Base-by-base conservation (phyloP, 2,113 vertebrate species). In the Antechinus flavipes region DNA sequence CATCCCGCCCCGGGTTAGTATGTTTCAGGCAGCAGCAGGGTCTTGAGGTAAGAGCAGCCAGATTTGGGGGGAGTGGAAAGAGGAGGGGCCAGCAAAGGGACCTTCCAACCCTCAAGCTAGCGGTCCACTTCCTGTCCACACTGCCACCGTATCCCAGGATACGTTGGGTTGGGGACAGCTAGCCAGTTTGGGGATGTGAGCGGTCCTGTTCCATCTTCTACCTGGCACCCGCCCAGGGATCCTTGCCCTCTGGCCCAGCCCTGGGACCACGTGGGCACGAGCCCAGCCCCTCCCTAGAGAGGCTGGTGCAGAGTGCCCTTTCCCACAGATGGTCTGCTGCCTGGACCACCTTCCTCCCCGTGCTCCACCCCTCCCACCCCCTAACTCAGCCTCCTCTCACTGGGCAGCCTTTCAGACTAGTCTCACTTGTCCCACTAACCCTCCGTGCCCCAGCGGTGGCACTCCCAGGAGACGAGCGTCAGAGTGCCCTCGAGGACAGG, bases 21-120 rank as follows among this genome's bases (percentile, higher is more conserved):
- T 94, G 90, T 2, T 58, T 91, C 49, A 23, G 94, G 92, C 55
- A 4, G 0, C 23, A 14, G 91, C 96, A 97, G 91, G 92, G 91
- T 97, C 90, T 93, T 93, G 68, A 35, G 30, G 35, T 26, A 23
- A 16, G 42, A 30, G 14, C 49, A 30, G 42, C 26, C 6, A 9
- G 52, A 19, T 23, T 52, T 52, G 0, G 61, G 68, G 54, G 50
- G 94, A 42, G 90, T 46, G 22, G n/a, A 90, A 90, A 35, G 50
- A 89, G 35, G 93, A 42, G 91, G n/a, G 89, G 53, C 94, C 56
- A 94, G 90, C 47, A 95, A 95, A 93, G 55, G 89, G 49, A 27
- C 35, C 76, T 93, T 90, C 95, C 92, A 68, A 94, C 93, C 56
- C 54, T 96, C 91, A 96, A 93, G 76, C 90, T 91, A 92, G 90